These are phyloP conservation scores for Wiebesia pumilae DNA, from an alignment of 1,140 invertebrate genomes.

Conservation along the genomic window DNA sequence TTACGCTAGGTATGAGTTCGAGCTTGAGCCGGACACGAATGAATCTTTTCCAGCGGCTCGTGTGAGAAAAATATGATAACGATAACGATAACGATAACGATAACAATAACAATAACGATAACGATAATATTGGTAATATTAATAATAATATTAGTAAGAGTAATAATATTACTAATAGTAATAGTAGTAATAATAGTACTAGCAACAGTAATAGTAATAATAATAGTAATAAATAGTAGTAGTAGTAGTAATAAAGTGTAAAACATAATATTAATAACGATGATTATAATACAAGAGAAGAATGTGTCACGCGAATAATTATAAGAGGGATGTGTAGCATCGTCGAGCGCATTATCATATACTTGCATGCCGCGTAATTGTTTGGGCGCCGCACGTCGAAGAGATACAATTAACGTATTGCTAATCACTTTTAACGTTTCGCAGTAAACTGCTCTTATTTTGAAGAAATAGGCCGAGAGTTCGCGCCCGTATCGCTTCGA, in stretches of 20 bases:
- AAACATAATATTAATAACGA: constrained; percentile 18
- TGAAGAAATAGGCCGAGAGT: constrained; percentile 45
- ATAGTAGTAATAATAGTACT: neutral
- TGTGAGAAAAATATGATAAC: constrained; percentile 41
- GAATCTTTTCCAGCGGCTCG: constrained; percentile 63
- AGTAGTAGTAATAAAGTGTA: neutral
- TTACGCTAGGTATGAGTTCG: constrained; percentile 71
- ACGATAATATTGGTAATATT: constrained; percentile 37
- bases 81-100: constrained; percentile 35
- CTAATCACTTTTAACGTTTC: constrained; percentile 17
- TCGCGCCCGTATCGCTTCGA: constrained; percentile 1
- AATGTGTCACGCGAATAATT: constrained; percentile 53
- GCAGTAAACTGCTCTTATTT: constrained; percentile 40
- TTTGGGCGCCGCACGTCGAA: constrained; percentile 33
- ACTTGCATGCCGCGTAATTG: constrained; percentile 53
- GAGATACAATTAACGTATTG: constrained; percentile 3
- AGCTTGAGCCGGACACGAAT: constrained; percentile 58
- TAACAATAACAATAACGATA: constrained; percentile 29
- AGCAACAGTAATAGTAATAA: constrained; percentile 21
- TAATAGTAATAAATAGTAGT: constrained; percentile 40
- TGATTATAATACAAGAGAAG: constrained; percentile 41
- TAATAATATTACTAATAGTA: constrained; percentile 39
- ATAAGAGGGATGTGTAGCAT: constrained; percentile 10
- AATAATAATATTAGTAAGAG: constrained; percentile 13
- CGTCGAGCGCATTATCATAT: constrained; percentile 53